Base-by-base conservation (phyloP, 2,888 invertebrate genomes). In the Idaea biselata region DNA sequence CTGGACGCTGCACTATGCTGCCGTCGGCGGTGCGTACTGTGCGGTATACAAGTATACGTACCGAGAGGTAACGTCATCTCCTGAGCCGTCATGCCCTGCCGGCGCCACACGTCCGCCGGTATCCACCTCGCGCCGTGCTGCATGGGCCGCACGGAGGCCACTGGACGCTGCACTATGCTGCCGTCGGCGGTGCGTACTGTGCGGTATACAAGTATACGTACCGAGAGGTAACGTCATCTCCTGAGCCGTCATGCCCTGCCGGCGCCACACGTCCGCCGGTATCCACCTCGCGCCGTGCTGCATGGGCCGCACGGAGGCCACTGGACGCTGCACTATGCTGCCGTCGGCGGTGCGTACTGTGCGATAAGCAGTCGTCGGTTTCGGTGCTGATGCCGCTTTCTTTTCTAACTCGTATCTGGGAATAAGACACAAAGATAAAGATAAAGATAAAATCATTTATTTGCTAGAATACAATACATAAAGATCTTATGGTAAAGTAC, bases 41-140 rank as follows among this genome's bases (percentile, higher is more conserved):
- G n/a, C n/a, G n/a, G n/a, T n/a, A n/a, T n/a, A n/a, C n/a, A 25
- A 25, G 25, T 1, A 25, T 56, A 68, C 79, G 81, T 81, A 96
- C 96, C 96, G 62, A 97, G 93, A 4, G 98, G 98, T 68, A 98
- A 92, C 7, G 97, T 97, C 96, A 98, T 97, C 91, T 98, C 98
- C 88, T 98, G 97, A 18, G 98, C 97, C 18, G 97, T 97, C 95
- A 98, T 98, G 67, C 98, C 98, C 16, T 53, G 53, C 16, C 53
- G 53, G 53, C 53, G 53, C 53, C 53, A 53, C 53, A 53, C 53
- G 53, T 53, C 53, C 6, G 53, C 53, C 16, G 53, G 53, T 14
- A 53, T 53, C 53, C 53, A 53, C 16, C 53, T 5, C 53, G 53
- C 53, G 53, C 53, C 53, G 53, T 53, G 53, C 53, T 53, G 53